Base-by-base conservation (phyloP, 2,888 invertebrate genomes). In the Drosophila putrida region DNA sequence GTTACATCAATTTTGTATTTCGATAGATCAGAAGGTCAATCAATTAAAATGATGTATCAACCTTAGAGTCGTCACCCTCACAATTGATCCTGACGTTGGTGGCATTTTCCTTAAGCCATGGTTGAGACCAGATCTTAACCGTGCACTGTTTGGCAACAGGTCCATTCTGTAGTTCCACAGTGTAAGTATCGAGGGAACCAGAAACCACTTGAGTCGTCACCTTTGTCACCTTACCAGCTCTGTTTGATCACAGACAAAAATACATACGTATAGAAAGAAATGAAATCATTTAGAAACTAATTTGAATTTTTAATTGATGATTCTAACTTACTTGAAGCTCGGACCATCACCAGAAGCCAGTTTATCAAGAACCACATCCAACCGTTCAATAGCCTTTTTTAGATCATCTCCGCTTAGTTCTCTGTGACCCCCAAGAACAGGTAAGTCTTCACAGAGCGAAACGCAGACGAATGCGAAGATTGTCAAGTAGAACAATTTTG, bases 191-290 rank as follows among this genome's bases (percentile, higher is more conserved):
- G 0, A 73, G 43, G 0, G 5, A 4, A 4, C 89, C 89, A 25
- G 88, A 36, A 20, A 89, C 90, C 6, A 80, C 57, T 64, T 91
- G 90, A 5, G 31, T 49, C 2, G 79, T 77, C 8, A 80, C 90
- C 25, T 79, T 81, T 9, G 64, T 57, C 11, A 91, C 66, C 15
- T 79, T 73, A 10, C 44, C 57, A 4, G 72, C 63, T 50, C 89
- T 89, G 27, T 15, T 8, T 11, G 4, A n/a, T 13, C 11, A 35
- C n/a, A 41, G 6, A 5, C 1, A 28, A 2, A 53, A 53, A 20
- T 28, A 39, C 8, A 31, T 11, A 25, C 4, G 10, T 1, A 50
- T 28, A 13, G 4, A 47, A n/a, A 9, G 25, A 25, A 13, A 10
- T 38, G 1, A 44, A 13, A 33, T 38, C 15, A 44, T 33, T 33